Evolutionary conservation across 2,797 vertebrate genomes (phyloP).

Genomic region (Diplodus puntazzo): DNA sequence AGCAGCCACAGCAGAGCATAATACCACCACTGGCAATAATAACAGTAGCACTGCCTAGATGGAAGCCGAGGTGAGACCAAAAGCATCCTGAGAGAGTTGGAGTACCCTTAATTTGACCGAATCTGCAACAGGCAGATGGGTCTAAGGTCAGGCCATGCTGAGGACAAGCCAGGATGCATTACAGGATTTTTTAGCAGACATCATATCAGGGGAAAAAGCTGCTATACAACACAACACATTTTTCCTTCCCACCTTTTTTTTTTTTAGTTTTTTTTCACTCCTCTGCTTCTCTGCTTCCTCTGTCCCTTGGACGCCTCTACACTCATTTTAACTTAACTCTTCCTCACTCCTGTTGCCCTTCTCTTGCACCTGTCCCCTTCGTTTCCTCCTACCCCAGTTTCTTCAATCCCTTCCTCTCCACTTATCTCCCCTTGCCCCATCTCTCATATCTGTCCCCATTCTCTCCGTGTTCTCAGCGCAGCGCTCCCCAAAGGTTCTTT

Average conservation of each 20-base stretch:
- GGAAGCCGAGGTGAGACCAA: slow-evolving; percentile 13
- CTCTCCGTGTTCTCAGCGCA: slow-evolving; percentile 51
- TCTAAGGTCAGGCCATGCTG: slow-evolving; percentile 54
- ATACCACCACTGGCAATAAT: slow-evolving; percentile 45
- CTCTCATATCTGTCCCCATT: slow-evolving; percentile 73
- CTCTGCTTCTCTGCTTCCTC: neutral
- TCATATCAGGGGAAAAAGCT: slow-evolving; percentile 13
- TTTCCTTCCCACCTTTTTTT: neutral
- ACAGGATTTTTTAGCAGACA: slow-evolving; percentile 18
- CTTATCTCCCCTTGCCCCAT: slow-evolving; percentile 34
- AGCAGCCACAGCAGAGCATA: slow-evolving; percentile 45
- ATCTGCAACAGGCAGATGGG: slow-evolving; percentile 47
- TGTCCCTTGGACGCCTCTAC: slow-evolving; percentile 31
- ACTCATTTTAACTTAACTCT: slow-evolving; percentile 48
- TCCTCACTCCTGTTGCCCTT: slow-evolving; percentile 1
- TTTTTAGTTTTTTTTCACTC: neutral
- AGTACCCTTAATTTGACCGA: slow-evolving; percentile 33
- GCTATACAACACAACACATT: neutral
- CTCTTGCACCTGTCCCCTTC: slow-evolving; percentile 50
- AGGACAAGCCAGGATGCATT: slow-evolving; percentile 24
- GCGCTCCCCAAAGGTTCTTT: slow-evolving; percentile 73
- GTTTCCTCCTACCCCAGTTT: slow-evolving; percentile 38
- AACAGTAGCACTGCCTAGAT: slow-evolving; percentile 26
- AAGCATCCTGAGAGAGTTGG: slow-evolving; percentile 19
- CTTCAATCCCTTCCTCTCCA: slow-evolving; percentile 6